phyloP scores from a whole-genome alignment of 2,113 vertebrate species.

The Silurus glanis region DNA sequence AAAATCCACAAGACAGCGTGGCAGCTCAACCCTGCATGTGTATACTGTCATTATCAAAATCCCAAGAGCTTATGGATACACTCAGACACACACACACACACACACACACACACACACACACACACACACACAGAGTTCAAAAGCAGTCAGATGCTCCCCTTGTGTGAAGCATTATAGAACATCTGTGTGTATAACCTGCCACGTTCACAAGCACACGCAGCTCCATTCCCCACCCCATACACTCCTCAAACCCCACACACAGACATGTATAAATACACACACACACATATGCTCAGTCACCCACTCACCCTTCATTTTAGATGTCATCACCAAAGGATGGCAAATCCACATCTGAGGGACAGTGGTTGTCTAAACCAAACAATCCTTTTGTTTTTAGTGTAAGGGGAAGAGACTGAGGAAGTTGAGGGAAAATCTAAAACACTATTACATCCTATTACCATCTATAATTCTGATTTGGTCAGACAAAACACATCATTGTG shows the following conservation, averaged over 20 bases:
- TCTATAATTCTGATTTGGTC: slow-evolving; percentile 19
- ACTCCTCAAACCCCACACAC: slow-evolving; percentile 10
- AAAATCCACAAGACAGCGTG: slow-evolving; percentile 3
- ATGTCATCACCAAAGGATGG: slow-evolving; percentile 36
- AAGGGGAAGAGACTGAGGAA: not conserved
- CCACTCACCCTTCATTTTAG: slow-evolving; percentile 26
- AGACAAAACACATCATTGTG: slow-evolving; percentile 42
- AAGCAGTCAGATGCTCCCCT: slow-evolving; percentile 2
- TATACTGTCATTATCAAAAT: slow-evolving; percentile 17
- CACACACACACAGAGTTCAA: slow-evolving; percentile 3
- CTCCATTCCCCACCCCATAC: not conserved
- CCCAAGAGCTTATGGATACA: not conserved
- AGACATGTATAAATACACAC: slow-evolving; percentile 35
- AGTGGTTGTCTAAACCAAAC: slow-evolving; percentile 19
- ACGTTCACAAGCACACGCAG: slow-evolving; percentile 51
- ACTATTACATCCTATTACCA: slow-evolving; percentile 5
- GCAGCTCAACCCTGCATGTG: not conserved
- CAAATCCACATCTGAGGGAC: slow-evolving; percentile 37
- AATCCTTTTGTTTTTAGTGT: slow-evolving; percentile 37
- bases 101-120: not conserved
- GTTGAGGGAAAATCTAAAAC: slow-evolving; percentile 4
- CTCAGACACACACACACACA: not conserved
- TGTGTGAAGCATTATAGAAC: slow-evolving; percentile 55
- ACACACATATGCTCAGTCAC: slow-evolving; percentile 5
- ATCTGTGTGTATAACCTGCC: slow-evolving; percentile 58